Evolutionary conservation across 92 coral and sea anemone species (phyloP).

Genomic region (Metridium senile): DNA sequence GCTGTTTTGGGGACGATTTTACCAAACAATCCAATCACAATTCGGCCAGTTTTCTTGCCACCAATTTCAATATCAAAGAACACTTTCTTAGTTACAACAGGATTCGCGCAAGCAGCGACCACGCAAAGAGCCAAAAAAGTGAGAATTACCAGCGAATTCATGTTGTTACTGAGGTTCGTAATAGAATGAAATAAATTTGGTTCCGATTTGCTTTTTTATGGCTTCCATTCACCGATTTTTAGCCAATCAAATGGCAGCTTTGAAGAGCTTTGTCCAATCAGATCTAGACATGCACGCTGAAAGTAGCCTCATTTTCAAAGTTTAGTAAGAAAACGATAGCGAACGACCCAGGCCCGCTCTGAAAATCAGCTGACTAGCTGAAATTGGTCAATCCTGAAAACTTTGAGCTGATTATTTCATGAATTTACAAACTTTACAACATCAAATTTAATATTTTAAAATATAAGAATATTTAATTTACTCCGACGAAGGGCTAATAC

Average conservation of each 20-base stretch:
- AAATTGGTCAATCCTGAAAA: not conserved
- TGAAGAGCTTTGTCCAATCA: slow-evolving; percentile 25
- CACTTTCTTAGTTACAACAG: slow-evolving; percentile 67
- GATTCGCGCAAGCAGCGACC: slow-evolving; percentile 39
- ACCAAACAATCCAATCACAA: slow-evolving; percentile 91
- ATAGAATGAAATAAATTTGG: not conserved
- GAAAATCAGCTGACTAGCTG: too few relatives aligned
- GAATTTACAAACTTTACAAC: not conserved
- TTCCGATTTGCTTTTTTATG: slow-evolving; percentile 12
- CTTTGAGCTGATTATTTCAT: not conserved
- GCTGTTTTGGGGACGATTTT: slow-evolving; percentile 90
- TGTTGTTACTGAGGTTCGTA: slow-evolving; percentile 11
- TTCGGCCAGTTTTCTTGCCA: slow-evolving; percentile 68
- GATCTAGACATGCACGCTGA: slow-evolving; percentile 27
- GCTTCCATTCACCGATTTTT: not conserved
- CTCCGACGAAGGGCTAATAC: too few relatives aligned
- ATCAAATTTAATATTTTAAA: not conserved
- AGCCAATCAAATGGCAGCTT: slow-evolving; percentile 39
- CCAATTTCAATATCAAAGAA: slow-evolving; percentile 87
- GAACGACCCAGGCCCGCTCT: too few relatives aligned
- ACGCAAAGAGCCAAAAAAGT: slow-evolving; percentile 38
- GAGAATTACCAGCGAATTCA: slow-evolving; percentile 33
- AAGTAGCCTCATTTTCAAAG: too few relatives aligned
- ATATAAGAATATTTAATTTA: too few relatives aligned
- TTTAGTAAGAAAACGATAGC: too few relatives aligned